Percentiles rank a stretch among this genome's conserved stretches.
phyloP scores from a whole-genome alignment of 2,113 vertebrate genomes.

The Nansenia antarctica region DNA sequence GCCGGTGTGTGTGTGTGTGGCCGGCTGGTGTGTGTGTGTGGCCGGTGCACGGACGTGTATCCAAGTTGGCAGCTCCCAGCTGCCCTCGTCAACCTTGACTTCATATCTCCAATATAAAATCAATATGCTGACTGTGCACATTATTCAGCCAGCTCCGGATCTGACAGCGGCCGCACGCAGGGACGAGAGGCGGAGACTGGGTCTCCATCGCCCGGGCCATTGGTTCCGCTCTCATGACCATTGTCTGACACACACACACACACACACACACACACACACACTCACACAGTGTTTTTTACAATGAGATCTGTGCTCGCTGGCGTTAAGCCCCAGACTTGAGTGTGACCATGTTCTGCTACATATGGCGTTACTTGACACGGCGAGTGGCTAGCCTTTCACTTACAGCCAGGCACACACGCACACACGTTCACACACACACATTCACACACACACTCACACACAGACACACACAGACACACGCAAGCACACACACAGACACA shows the following conservation, averaged over 20 bases:
- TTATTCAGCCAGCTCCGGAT: background rate
- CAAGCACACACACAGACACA: background rate
- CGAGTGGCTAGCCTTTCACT: background rate
- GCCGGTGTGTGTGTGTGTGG: too few species aligned
- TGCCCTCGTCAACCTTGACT: background rate
- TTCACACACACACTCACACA: background rate
- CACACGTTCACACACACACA: background rate
- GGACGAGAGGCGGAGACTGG: background rate
- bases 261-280: background rate
- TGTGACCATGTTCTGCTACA: background rate
- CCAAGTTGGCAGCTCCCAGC: background rate
- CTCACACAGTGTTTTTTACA: too few species aligned
- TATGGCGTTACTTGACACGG: background rate
- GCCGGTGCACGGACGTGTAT: background rate
- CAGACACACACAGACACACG: background rate
- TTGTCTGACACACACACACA: background rate
- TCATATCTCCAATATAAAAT: background rate
- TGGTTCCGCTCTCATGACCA: background rate
- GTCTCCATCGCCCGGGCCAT: background rate
- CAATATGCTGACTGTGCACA: background rate
- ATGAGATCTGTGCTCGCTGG: background rate
- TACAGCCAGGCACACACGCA: too few species aligned
- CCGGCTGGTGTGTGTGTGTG: background rate
- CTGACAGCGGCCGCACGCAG: background rate
- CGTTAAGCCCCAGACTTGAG: background rate